Percentiles rank a stretch among this genome's conserved stretches.
Conservation (phyloP, 2,113 vertebrate species). For the Leptobrachium leishanense region DNA sequence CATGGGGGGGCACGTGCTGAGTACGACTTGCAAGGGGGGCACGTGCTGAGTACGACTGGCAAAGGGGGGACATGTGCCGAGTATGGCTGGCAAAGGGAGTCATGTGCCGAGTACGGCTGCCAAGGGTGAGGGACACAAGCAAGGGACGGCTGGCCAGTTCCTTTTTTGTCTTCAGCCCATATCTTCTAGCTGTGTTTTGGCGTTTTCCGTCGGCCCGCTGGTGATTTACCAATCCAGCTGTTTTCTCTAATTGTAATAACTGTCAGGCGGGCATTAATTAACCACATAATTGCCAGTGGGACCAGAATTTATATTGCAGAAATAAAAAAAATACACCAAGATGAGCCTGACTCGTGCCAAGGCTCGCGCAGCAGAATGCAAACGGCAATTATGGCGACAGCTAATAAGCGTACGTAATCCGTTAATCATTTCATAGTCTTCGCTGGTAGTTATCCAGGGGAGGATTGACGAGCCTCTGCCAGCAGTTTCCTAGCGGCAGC, state of each 20-base stretch:
- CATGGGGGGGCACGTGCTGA: too few relatives aligned
- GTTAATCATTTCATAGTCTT: constrained; percentile 4
- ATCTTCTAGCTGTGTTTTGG: too few relatives aligned
- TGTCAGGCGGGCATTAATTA: constrained; percentile 1
- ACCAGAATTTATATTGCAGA: not conserved
- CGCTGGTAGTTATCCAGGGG: not conserved
- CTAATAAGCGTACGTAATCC: constrained; percentile 11
- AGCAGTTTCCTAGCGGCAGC: not conserved
- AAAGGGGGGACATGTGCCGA: too few relatives aligned
- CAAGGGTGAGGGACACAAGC: too few relatives aligned
- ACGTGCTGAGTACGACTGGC: too few relatives aligned
- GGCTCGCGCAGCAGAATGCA: not conserved
- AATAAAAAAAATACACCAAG: constrained; percentile 13
- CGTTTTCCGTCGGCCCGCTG: too few relatives aligned
- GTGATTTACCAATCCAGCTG: not conserved
- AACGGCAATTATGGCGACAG: not conserved
- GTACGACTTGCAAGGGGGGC: too few relatives aligned
- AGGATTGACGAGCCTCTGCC: not conserved
- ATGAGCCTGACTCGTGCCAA: not conserved
- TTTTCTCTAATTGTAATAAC: not conserved
- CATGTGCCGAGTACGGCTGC: too few relatives aligned
- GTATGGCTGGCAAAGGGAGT: too few relatives aligned
- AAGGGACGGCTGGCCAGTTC: too few relatives aligned
- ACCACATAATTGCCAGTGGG: constrained; percentile 1
- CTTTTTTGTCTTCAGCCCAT: too few relatives aligned